These are phyloP conservation scores for Phyllostomus discolor DNA, from an alignment of 2,113 vertebrate species.

Conservation along the genomic window DNA sequence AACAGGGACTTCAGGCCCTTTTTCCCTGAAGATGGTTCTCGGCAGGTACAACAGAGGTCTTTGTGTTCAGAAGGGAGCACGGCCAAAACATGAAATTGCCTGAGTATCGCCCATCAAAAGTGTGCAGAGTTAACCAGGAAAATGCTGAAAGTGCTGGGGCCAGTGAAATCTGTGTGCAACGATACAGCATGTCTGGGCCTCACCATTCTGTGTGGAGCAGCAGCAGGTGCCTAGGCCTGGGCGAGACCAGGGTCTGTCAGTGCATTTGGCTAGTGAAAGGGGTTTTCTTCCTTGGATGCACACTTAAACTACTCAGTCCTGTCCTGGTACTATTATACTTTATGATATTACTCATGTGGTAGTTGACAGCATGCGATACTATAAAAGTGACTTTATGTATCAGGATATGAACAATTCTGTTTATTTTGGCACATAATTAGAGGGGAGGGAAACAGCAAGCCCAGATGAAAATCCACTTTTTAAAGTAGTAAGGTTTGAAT, in stretches of 20 bases:
- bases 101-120: not conserved
- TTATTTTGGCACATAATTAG: slow-evolving; percentile 2
- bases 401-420: not conserved
- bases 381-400: not conserved
- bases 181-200: not conserved
- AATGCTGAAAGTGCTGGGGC: not conserved
- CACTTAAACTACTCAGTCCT: not conserved
- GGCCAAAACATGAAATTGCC: not conserved
- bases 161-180: not conserved
- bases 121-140: not conserved
- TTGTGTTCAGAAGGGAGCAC: not conserved
- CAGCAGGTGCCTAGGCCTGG: not conserved
- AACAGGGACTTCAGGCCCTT: not conserved
- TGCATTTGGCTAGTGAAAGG: not conserved
- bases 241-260: not conserved
- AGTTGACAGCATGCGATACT: not conserved
- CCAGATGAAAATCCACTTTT: not conserved
- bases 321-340: not conserved
- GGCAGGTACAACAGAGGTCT: not conserved
- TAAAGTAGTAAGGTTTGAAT: not conserved
- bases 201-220: not conserved
- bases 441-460: not conserved
- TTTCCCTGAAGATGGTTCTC: not conserved
- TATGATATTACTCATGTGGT: not conserved
- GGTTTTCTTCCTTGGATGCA: not conserved